These are phyloP conservation scores for Acanthornis magna DNA, from an alignment of 2,797 vertebrate genomes.

Conservation along the genomic window DNA sequence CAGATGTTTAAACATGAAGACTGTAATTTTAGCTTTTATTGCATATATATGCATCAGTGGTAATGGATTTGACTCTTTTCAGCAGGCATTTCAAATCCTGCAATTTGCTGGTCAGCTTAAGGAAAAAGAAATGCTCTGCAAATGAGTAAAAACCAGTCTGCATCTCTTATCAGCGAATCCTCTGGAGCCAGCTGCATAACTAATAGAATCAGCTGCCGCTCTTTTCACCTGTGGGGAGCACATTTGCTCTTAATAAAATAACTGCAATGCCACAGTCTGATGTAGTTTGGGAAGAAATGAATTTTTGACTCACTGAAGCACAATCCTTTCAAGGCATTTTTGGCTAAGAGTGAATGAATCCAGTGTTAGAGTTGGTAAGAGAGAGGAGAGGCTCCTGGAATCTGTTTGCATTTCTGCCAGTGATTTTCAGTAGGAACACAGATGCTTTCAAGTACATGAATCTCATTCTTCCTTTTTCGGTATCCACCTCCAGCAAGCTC, in stretches of 20 bases:
- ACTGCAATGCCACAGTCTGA: not conserved
- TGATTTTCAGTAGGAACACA: not conserved
- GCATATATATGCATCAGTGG: constrained; percentile 14
- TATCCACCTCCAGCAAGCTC: not conserved
- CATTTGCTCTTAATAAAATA: constrained; percentile 27
- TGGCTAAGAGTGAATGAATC: constrained; percentile 12
- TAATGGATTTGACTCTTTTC: constrained; percentile 31
- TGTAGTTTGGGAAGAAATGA: not conserved
- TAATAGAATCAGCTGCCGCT: constrained; percentile 38
- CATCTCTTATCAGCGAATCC: not conserved
- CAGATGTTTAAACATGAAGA: constrained; percentile 50
- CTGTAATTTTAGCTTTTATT: constrained; percentile 41
- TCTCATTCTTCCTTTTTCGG: not conserved
- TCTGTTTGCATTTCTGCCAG: constrained; percentile 6
- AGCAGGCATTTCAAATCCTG: constrained; percentile 8
- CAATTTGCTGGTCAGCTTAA: constrained; percentile 39
- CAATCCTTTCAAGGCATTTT: not conserved
- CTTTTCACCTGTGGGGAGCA: not conserved
- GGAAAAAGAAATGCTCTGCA: not conserved
- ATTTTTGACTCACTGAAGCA: constrained; percentile 18
- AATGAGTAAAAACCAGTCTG: not conserved
- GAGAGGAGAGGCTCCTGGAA: constrained; percentile 8
- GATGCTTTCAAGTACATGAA: constrained; percentile 37
- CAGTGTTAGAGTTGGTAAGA: not conserved
- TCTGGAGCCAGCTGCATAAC: constrained; percentile 20